Evolutionary conservation across 2,113 vertebrate species (phyloP), one percentile per base, ranked within the genome.

Genomic region (Oxyura jamaicensis): DNA sequence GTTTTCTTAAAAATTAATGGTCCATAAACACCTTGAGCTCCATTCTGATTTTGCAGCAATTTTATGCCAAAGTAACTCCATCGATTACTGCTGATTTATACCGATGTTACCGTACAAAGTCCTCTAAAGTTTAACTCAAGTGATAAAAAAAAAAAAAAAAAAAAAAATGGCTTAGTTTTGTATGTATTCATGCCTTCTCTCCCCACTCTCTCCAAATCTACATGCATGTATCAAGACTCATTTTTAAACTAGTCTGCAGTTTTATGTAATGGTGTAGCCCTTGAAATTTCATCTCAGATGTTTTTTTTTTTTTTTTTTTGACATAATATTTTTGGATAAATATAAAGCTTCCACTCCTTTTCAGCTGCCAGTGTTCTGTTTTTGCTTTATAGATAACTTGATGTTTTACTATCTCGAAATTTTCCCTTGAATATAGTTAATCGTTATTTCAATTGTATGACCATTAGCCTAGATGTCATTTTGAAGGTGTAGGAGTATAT

Each of bases 61-160:
- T 93, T 90, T 81, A 72, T 81, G 82, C 33, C 39, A 68, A 88
- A 86, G 35, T 86, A 81, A 68, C 13, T 86, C 26, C 6, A 85
- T 93, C 0, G 0, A 68, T 94, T 81, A 44, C 26, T 88, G 25
- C 3, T 72, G 69, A 77, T 88, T 86, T 91, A 71, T 9, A 11
- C 6, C 41, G 22, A 46, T 44, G 66, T 48, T 81, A 41, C 19
- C 5, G 6, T 73, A 25, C 7, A 76, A 53, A 59, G 33, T 42
- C 6, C 6, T 90, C 60, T 48, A 31, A 74, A 83, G 6, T 91
- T 90, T 74, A 63, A 11, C 6, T 71, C 13, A 59, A 69, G 84
- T 15, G 0, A 39, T 50, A 44, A 62, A 78, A 22, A 46, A 18
- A 21, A 48, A 10, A 44, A 62, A 78, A 22, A 46, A 18, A 21